Evolutionary conservation across 1,140 invertebrate species (phyloP), one percentile per base, ranked within the genome.

Genomic region (Diuraphis noxia): DNA sequence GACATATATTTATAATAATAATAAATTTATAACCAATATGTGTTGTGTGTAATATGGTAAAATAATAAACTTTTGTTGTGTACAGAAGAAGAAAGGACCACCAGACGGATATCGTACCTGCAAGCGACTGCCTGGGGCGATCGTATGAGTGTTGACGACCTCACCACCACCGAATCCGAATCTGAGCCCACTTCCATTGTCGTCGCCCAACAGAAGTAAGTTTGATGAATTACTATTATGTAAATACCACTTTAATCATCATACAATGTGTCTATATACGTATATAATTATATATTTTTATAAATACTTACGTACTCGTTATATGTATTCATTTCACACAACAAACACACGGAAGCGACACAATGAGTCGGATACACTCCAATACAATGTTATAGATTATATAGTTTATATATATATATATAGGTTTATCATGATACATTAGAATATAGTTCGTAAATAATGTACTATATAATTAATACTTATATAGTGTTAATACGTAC

Each of bases 41-140:
- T n/a, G n/a, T n/a, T n/a, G n/a, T n/a, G 13, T 43, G 17, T 30
- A 13, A 49, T 63, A 63, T 36, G 19, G n/a, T 41, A 82, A n/a
- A n/a, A n/a, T 82, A 38, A 56, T 56, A 56, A 38, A 34, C 34
- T 25, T 25, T 23, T 52, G 25, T 56, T 87, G 41, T 87, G n/a
- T 38, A 38, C 94, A 94, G 97, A 98, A 93, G 97, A 97, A 93
- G 97, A 98, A 93, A 96, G 97, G 92, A 95, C 97, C 30, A 97
- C 97, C 93, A 95, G 98, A 93, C 95, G 98, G 92, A 97, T 98
- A 82, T 98, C 98, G 2, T 99, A 99, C 94, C 94, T 98, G 92
- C 97, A 97, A 94, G 98, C 98, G 19, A 98, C 98, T 40, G 94
- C 96, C 95, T 95, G 89, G 89, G 89, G 95, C 79, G 96, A 96